Base-by-base conservation (phyloP, 1,140 invertebrate genomes). In the Hycleus phaleratus region DNA sequence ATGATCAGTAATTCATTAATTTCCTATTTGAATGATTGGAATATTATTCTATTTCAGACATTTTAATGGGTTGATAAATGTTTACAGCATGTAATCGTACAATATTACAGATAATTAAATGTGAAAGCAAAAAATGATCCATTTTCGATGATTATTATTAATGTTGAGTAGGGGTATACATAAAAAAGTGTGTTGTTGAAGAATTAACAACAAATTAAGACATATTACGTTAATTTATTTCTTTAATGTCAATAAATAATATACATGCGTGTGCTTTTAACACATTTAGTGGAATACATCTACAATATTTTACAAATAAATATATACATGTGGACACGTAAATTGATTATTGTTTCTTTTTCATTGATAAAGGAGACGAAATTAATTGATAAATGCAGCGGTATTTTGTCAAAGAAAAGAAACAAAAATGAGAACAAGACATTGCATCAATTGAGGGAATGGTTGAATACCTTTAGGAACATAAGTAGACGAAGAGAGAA, bases 171-270 rank as follows among this genome's bases (percentile, higher is more conserved):
- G 32, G 32, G 32, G 32, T 18, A 18, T 18, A 18, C 18, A 18
- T 18, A 18, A 18, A 18, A 18, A 18, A 18, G 32, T 32, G 32
- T 32, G 32, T 32, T 32, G 7, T 3, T 32, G 7, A 32, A 32
- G 4, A 7, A 7, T 1, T 32, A 32, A 32, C 32, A 32, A 32
- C 32, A 32, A 32, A 32, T 32, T 32, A 32, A 32, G 32, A 32
- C 32, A 32, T 32, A 7, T 32, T 32, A 32, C 32, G 32, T 32
- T 55, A 44, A 57, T 63, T 60, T 58, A 53, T 63, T 59, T 58
- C 44, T 60, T 48, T 48, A 58, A 60, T 62, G 43, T 61, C 42
- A 65, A 65, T 63, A 65, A 67, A 65, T 65, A 68, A 68, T 66
- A 62, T 68, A 68, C 66, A 68, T 61, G 58, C 57, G 62, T 18